Conservation (phyloP, 2,797 vertebrate species). For the Vireo griseus region DNA sequence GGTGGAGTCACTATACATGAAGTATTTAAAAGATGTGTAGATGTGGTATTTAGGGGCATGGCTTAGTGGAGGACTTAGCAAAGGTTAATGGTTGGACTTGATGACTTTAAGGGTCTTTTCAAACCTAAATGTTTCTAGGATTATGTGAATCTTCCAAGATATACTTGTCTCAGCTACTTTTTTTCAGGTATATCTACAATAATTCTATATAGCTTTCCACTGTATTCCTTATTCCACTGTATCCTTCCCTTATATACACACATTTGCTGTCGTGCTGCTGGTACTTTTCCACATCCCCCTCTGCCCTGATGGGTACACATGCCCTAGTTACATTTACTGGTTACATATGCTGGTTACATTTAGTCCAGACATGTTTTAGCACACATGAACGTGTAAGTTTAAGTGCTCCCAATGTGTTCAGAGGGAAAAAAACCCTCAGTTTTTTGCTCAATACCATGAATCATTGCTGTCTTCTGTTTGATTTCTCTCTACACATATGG, state of each 20-base stretch:
- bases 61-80: not conserved
- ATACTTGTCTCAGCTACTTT: not conserved
- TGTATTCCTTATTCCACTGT: no score
- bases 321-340: not conserved
- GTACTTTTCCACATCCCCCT: not conserved
- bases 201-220: not conserved
- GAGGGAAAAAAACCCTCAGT: not conserved
- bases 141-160: not conserved
- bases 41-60: not conserved
- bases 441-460: not conserved
- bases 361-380: not conserved
- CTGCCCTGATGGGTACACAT: not conserved
- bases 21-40: accelerated
- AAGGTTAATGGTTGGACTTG: not conserved
- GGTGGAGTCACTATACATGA: accelerated
- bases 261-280: not conserved
- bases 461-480: not conserved
- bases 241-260: not conserved
- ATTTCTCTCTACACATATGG: not conserved
- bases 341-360: not conserved
- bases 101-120: not conserved
- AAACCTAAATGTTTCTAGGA: not conserved
- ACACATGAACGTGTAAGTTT: not conserved
- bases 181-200: not conserved
- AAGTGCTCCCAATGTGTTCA: not conserved